A percentile compares a stretch with the other conserved stretches of the same genome.
phyloP scores from a whole-genome alignment of 2,113 vertebrate genomes.

The Leptosomus discolor region DNA sequence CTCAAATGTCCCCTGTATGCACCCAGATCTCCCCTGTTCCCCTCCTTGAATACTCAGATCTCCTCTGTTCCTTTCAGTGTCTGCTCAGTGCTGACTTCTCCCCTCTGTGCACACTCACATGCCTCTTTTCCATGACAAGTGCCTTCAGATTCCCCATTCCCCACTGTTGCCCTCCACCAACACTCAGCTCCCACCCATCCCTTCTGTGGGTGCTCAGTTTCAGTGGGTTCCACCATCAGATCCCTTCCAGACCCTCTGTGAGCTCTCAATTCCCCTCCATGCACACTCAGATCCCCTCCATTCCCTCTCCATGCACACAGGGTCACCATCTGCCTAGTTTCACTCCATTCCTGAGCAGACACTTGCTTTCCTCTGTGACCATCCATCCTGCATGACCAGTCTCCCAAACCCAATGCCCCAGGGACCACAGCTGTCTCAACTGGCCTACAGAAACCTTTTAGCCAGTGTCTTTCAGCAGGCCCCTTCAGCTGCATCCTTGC shows the following conservation, averaged over 20 bases:
- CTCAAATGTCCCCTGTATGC: neutral
- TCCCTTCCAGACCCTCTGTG: neutral
- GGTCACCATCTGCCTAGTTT: neutral
- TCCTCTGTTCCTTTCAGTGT: neutral
- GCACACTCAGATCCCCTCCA: neutral
- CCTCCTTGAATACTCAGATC: neutral
- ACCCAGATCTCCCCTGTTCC: neutral
- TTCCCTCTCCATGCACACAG: neutral
- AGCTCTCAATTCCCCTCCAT: neutral
- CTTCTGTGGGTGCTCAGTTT: neutral
- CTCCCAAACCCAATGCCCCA: neutral
- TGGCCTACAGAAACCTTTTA: neutral
- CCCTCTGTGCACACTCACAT: neutral
- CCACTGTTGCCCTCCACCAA: neutral
- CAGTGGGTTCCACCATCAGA: neutral
- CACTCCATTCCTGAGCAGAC: accelerated
- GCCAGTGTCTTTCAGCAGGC: neutral
- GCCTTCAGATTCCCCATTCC: neutral
- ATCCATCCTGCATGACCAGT: neutral
- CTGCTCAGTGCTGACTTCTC: neutral
- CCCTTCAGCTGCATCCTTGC: neutral
- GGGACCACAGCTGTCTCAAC: neutral
- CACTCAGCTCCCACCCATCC: neutral
- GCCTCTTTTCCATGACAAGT: neutral
- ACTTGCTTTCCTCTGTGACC: neutral